Evolutionary conservation across 1,140 invertebrate species (phyloP).

Genomic region (Drosophila willistoni): DNA sequence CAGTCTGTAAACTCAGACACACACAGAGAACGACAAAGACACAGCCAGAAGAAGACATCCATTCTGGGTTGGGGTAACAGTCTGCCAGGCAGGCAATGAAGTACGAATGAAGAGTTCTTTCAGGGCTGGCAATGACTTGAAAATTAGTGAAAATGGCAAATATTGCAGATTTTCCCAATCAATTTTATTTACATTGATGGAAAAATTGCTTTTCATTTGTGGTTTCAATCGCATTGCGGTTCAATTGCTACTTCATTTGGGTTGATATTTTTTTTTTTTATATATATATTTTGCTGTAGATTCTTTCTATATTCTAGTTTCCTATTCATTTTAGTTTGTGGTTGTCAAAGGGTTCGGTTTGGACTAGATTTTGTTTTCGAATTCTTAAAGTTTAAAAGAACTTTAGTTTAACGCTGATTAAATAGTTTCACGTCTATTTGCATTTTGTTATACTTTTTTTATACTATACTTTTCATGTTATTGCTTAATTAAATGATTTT

Average conservation of each 20-base stretch:
- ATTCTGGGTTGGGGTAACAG: constrained; percentile 14
- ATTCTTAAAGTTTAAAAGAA: no score
- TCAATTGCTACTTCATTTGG: neutral
- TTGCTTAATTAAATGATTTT: neutral
- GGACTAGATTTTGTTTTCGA: no score
- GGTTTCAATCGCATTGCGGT: neutral
- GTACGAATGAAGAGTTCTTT: neutral
- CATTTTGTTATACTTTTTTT: neutral
- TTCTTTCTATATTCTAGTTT: neutral
- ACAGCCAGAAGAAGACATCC: neutral
- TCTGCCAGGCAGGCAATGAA: constrained; percentile 43
- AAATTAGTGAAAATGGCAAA: neutral
- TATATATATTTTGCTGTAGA: no score
- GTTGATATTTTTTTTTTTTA: neutral
- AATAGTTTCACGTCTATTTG: no score
- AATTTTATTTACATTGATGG: constrained; percentile 3
- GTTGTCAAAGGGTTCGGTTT: no score
- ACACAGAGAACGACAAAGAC: constrained; percentile 1
- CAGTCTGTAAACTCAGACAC: constrained; percentile 16
- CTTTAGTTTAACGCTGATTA: neutral
- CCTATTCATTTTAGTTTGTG: no score
- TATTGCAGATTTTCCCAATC: neutral
- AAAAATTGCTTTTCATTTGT: neutral
- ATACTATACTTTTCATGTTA: neutral
- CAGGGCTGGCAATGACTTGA: constrained; percentile 27